phyloP scores from a whole-genome alignment of 35 echinoderm and acorn worm species.

The Chiridota heheva region DNA sequence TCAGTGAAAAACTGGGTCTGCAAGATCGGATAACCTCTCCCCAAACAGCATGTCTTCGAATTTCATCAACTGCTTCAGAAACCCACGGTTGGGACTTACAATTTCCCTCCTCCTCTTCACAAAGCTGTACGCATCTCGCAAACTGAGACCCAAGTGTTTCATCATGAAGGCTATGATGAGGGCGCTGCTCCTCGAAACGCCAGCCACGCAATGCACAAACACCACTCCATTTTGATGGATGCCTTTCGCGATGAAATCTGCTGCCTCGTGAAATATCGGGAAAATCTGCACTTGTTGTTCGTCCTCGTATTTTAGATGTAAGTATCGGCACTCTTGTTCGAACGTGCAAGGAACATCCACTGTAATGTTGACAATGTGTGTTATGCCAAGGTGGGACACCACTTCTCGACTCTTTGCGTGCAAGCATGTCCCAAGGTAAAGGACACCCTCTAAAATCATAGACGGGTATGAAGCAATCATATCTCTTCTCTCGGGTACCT shows the following conservation, averaged over 20 bases:
- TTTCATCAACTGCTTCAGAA: conserved; percentile 63
- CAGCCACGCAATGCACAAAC: conserved; percentile 85
- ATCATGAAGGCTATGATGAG: conserved; percentile 89
- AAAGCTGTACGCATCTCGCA: conserved; percentile 61
- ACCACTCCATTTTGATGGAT: no score
- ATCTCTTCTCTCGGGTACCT: conserved; percentile 44
- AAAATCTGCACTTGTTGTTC: conserved; percentile 54
- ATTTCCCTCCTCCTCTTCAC: conserved; percentile 69
- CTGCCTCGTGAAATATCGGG: conserved; percentile 49
- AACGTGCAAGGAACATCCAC: conserved; percentile 58
- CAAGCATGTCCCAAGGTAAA: conserved; percentile 75
- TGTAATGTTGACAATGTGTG: conserved; percentile 81
- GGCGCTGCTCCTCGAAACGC: conserved; percentile 80
- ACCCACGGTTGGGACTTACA: conserved; percentile 73
- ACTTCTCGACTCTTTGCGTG: conserved; percentile 52
- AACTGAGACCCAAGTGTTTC: conserved; percentile 70
- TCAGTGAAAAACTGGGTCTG: no score
- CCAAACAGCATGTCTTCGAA: conserved; percentile 83
- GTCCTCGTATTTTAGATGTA: conserved; percentile 76
- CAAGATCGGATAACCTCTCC: conserved; percentile 58
- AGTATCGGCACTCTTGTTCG: conserved; percentile 54
- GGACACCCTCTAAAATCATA: conserved; percentile 61
- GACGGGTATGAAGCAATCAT: conserved; percentile 79
- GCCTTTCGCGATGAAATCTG: conserved; percentile 77
- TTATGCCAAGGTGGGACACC: conserved; percentile 60